These are phyloP conservation scores for Malthinus seriepunctatus DNA, from an alignment of 2,888 invertebrate genomes.

Conservation along the genomic window DNA sequence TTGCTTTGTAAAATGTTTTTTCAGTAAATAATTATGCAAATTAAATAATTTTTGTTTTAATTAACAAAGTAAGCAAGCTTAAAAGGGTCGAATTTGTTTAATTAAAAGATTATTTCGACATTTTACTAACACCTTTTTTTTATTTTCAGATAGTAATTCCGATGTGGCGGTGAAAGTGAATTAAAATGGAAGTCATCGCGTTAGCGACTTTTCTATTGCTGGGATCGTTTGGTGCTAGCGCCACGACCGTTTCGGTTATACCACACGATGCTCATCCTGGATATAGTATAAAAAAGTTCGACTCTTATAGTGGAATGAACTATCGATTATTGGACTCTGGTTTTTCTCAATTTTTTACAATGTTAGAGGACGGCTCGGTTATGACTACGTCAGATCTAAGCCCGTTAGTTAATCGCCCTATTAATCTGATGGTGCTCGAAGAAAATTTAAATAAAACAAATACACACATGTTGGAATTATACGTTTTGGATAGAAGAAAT, in stretches of 20 bases:
- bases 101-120: neutral
- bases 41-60: too few relatives aligned
- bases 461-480: conserved; percentile 79
- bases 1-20: too few relatives aligned
- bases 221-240: conserved; percentile 28
- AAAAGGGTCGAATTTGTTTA: too few relatives aligned
- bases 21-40: too few relatives aligned
- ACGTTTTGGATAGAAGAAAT: conserved; percentile 80
- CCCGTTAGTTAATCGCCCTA: conserved; percentile 78
- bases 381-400: conserved; percentile 89
- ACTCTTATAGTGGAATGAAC: conserved; percentile 61
- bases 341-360: conserved; percentile 83
- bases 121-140: conserved; percentile 4
- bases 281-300: conserved; percentile 82
- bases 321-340: conserved; percentile 77
- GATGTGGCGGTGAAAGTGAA: conserved; percentile 42
- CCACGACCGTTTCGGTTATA: conserved; percentile 63
- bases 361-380: conserved; percentile 83
- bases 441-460: conserved; percentile 79
- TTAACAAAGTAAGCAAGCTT: too few relatives aligned
- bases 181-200: conserved; percentile 39
- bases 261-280: conserved; percentile 91
- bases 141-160: conserved; percentile 31
- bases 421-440: conserved; percentile 80
- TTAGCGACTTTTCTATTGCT: conserved; percentile 38